A percentile compares a stretch with the other conserved stretches of the same genome.
These are phyloP conservation scores for Nipponacmea schrenckii DNA, from an alignment of 2,888 invertebrate species.

Conservation along the genomic window DNA sequence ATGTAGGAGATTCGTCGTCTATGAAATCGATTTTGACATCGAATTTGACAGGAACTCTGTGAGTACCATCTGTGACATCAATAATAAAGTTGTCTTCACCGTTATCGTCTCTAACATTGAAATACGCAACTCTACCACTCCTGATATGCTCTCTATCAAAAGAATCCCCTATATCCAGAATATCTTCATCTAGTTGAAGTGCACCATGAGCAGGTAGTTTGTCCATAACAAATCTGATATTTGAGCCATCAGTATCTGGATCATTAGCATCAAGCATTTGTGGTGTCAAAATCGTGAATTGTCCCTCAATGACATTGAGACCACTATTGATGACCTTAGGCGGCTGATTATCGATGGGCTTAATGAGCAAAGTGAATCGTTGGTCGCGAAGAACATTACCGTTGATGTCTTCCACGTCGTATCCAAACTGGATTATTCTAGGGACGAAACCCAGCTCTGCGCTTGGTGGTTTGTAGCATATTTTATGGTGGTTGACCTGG, in stretches of 20 bases:
- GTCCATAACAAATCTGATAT: conserved; percentile 51
- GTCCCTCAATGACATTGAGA: conserved; percentile 57
- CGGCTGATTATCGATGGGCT: conserved; percentile 65
- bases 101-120: conserved; percentile 56
- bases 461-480: conserved; percentile 63
- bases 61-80: conserved; percentile 66
- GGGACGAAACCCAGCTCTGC: conserved; percentile 63
- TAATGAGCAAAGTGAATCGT: conserved; percentile 59
- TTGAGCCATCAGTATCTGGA: conserved; percentile 58
- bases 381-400: conserved; percentile 61
- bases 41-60: conserved; percentile 59
- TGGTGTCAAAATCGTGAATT: conserved; percentile 51
- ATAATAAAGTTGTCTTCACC: conserved; percentile 59
- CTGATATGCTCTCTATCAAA: conserved; percentile 58
- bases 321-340: conserved; percentile 61
- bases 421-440: conserved; percentile 63
- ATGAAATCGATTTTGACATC: conserved; percentile 54
- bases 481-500: conserved; percentile 65
- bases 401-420: conserved; percentile 61
- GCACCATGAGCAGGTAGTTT: conserved; percentile 56
- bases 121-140: conserved; percentile 56
- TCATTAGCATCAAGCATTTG: conserved; percentile 60
- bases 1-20: conserved; percentile 59
- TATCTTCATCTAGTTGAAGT: conserved; percentile 47
- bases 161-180: conserved; percentile 50